Percentiles rank a stretch among this genome's conserved stretches.
Conservation (phyloP, 2,113 vertebrate genomes). For the Myxocyprinus asiaticus region DNA sequence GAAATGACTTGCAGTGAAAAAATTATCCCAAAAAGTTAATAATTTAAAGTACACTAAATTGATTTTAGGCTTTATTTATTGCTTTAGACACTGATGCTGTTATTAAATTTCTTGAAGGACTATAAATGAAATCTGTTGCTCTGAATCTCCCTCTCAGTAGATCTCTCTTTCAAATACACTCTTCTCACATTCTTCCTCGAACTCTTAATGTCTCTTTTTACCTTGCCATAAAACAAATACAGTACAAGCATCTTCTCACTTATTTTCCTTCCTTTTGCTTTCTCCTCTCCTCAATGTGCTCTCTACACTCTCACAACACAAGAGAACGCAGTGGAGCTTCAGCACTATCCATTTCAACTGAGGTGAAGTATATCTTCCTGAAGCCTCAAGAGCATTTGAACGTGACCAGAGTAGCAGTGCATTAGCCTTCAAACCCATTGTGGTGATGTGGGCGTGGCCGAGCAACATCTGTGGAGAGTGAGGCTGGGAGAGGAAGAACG, state of each 20-base stretch:
- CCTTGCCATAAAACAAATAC: conserved; percentile 12
- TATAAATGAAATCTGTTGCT: background rate
- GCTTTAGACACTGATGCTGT: background rate
- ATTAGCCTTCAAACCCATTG: conserved; percentile 1
- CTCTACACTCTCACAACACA: background rate
- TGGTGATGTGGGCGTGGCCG: no score
- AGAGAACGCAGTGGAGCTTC: background rate
- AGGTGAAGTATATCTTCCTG: conserved; percentile 10
- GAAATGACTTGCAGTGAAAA: no score
- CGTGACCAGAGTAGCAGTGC: conserved; percentile 8
- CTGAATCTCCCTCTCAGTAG: background rate
- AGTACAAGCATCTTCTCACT: background rate
- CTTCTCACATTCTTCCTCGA: background rate
- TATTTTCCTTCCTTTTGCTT: conserved; percentile 1
- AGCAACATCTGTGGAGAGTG: no score
- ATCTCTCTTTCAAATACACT: background rate
- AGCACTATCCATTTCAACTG: conserved; percentile 10
- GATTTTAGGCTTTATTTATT: no score
- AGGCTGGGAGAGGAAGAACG: no score
- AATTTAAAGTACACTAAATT: no score
- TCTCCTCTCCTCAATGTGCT: background rate
- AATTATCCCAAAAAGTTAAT: no score
- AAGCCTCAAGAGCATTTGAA: background rate
- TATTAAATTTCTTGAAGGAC: conserved; percentile 5
- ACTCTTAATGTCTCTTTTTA: conserved; percentile 10